A percentile compares a stretch with the other conserved stretches of the same genome.
phyloP scores from a whole-genome alignment of 2,113 vertebrate genomes.

The Peromyscus californicus region DNA sequence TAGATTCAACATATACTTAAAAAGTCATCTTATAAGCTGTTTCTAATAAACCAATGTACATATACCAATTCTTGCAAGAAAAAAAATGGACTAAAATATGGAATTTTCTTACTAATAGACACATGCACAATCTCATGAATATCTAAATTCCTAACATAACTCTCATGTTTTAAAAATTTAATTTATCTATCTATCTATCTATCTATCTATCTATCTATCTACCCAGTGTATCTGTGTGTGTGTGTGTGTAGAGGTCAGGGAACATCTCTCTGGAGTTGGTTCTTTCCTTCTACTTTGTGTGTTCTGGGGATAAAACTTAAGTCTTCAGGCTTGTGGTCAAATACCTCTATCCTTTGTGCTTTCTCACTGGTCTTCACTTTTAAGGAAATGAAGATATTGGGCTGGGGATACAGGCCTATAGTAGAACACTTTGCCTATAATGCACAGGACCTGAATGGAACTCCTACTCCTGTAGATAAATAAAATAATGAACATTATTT shows the following conservation, averaged over 20 bases:
- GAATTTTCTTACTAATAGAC: neutral
- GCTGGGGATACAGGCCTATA: neutral
- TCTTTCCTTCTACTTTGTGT: neutral
- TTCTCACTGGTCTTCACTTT: neutral
- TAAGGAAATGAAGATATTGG: neutral
- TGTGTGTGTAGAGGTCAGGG: neutral
- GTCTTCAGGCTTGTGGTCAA: neutral
- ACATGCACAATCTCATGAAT: neutral
- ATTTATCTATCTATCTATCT: no score
- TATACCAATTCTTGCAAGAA: neutral
- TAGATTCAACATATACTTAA: neutral
- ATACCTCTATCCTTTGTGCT: neutral
- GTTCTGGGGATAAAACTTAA: neutral
- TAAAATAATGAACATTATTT: neutral
- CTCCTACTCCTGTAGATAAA: neutral
- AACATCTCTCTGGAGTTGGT: neutral
- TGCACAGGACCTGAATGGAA: neutral
- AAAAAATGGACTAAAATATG: neutral
- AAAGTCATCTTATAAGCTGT: neutral
- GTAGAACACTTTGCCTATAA: neutral
- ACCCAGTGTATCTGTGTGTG: no score
- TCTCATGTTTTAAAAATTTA: conserved; percentile 7
- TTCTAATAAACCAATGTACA: neutral
- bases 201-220: neutral
- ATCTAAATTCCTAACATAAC: neutral